Evolutionary conservation across 2,113 vertebrate species (phyloP), one percentile per base, ranked within the genome.

Genomic region (Orcinus orca): DNA sequence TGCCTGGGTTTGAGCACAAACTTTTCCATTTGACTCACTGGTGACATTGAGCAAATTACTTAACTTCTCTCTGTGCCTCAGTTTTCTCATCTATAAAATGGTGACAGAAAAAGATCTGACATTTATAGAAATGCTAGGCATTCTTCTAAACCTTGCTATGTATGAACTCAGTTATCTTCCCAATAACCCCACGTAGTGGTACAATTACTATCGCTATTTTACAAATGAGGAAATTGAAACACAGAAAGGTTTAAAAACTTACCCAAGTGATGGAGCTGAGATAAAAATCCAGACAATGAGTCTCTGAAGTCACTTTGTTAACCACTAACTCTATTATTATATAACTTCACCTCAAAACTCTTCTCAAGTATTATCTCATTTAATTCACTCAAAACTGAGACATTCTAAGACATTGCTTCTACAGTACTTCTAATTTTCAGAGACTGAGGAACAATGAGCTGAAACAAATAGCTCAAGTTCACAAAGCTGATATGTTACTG

Each of bases 161-260:
- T 63, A 36, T 29, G 62, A 85, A 15, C 38, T 44, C 36, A 68
- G 6, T 65, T 33, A 62, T 70, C 12, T 60, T 95, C 36, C 31
- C 0, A 9, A 14, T 82, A 74, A 89, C 9, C 50, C 33, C 29
- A 5, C 0, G 0, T 21, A 18, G 10, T 25, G 26, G 4, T 65
- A 63, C 3, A 9, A 7, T 55, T 58, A 79, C 17, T 29, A 6
- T 20, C 0, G 1, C 17, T 33, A 2, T 70, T 65, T 85, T 63
- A 50, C 55, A 80, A 8, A 81, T 3, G 7, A 44, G 63, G 18
- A 41, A 33, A 90, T 1, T 5, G 44, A 86, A 55, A 4, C 53
- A 76, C 50, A 58, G 33, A 60, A 88, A 53, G 21, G 1, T 44
- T 76, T 80, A 80, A 9, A 80, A 81, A 71, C 23, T 71, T 44